A percentile compares a stretch with the other conserved stretches of the same genome.
Evolutionary conservation across 2,888 invertebrate species (phyloP).

Genomic region (Mermis nigrescens): DNA sequence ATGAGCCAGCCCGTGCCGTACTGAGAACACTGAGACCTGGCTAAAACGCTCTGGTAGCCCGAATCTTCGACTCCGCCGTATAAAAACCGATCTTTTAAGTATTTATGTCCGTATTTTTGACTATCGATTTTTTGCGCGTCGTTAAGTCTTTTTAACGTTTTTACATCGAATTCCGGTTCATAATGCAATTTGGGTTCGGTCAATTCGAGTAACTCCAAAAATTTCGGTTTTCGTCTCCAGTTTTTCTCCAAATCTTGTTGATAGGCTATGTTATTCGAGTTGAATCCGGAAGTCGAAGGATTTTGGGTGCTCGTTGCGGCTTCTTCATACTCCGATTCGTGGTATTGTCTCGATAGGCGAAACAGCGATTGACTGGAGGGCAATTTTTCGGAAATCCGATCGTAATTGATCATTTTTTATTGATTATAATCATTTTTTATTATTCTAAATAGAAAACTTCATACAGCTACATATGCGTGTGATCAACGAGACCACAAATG

Average conservation of each 20-base stretch:
- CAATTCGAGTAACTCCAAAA: neutral
- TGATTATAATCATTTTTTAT: too few relatives aligned
- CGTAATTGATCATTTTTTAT: neutral
- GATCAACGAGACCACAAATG: too few relatives aligned
- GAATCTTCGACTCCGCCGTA: slow-evolving; percentile 6
- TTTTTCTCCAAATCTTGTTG: too few relatives aligned
- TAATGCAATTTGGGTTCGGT: slow-evolving; percentile 20
- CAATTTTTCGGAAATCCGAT: neutral
- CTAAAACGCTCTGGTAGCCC: slow-evolving; percentile 12
- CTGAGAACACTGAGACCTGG: slow-evolving; percentile 10
- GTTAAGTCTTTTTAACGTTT: slow-evolving; percentile 1
- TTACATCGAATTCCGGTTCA: slow-evolving; percentile 23
- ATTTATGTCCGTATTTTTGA: neutral
- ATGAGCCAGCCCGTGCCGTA: slow-evolving; percentile 25
- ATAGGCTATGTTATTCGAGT: neutral
- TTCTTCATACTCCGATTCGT: neutral
- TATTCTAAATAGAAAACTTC: too few relatives aligned
- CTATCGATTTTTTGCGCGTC: neutral
- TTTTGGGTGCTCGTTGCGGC: neutral
- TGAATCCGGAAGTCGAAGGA: neutral
- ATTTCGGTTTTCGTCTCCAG: too few relatives aligned
- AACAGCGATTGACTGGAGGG: too few relatives aligned
- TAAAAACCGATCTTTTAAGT: neutral
- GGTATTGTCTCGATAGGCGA: neutral
- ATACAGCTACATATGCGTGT: too few relatives aligned